Evolutionary conservation across 2,113 vertebrate genomes (phyloP), one percentile per base, ranked within the genome.

Genomic region (Myotis lucifugus): DNA sequence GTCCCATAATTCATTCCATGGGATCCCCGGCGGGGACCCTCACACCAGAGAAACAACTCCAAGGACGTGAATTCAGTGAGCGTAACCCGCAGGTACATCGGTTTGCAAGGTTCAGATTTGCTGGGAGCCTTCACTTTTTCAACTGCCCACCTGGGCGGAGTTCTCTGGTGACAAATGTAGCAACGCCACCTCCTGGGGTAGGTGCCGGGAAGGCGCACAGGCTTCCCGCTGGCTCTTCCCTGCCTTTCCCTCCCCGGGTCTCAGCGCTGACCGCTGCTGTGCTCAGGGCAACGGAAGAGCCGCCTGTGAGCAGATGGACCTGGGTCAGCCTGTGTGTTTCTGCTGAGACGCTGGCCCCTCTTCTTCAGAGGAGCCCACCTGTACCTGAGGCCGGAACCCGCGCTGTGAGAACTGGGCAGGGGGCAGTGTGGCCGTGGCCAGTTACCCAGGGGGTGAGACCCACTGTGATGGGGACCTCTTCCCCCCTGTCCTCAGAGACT

Each of bases 381-480:
- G 15, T 1, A 6, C 37, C 32, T 9, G n/a, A 52, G 6, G 19
- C 64, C 52, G 0, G 76, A 9, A 0, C 2, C 29, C 2, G 40
- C 2, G 6, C 3, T 8, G 6, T 19, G 67, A 17, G 34, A 0
- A 0, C 8, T 23, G 0, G 3, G 48, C 10, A 69, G 42, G 52
- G 25, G 3, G 1, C 2, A 0, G 54, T 0, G 1, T 4, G 23
- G 42, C 6, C 5, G 6, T 1, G 25, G 29, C 5, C 0, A 6
- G 13, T 25, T 3, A 1, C 50, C 7, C 2, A 46, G 40, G 48
- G 21, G 32, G 1, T 4, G 6, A 64, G 14, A 29, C 56, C 79
- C 9, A 4, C 64, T 1, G 7, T 1, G 21, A 1, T 14, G 10
- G 29, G 37, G 6, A 14, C 27, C 6, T 9, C 1, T 1, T 37